Base-by-base conservation (phyloP, 1,140 invertebrate species). In the Hyles euphorbiae region DNA sequence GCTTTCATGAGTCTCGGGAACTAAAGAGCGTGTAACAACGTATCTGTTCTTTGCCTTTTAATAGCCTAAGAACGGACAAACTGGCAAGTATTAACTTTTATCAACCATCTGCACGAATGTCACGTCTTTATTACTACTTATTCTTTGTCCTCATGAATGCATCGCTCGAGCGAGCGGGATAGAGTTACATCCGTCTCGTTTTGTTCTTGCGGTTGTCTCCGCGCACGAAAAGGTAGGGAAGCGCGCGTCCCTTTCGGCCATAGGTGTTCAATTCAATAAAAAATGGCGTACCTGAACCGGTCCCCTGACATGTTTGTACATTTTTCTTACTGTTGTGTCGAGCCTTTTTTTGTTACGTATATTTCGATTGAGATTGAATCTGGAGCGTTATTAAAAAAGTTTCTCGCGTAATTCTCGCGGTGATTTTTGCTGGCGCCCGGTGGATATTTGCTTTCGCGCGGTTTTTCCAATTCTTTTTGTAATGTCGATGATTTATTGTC, bases 81-180 rank as follows among this genome's bases (percentile, higher is more conserved):
- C 72, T 82, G 72, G 68, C 70, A 77, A 81, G 83, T 80, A 83
- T 84, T 56, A 85, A 79, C 74, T 85, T 88, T 88, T 88, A 88
- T 85, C 76, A 83, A 87, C 71, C 81, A 87, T 88, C 82, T 87
- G 82, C 76, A 88, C 71, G 78, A 83, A 75, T 84, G 81, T 86
- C 83, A 87, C 82, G 83, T 88, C 83, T 87, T 79, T 87, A 87
- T 87, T 83, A 78, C 81, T 83, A 80, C 81, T 83, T 87, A 87
- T 81, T 84, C 85, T 85, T 86, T 85, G 83, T 81, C 78, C 75
- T 79, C 72, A 70, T 79, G 78, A 76, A 83, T 83, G 82, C 76
- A 83, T 61, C 63, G 71, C 62, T 51, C 48, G 60, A 46, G 56
- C 56, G 70, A 72, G 57, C 61, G 57, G 65, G 78, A 82, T 46